Evolutionary conservation across 2,888 invertebrate species (phyloP), one percentile per base, ranked within the genome.

Genomic region (Melieria picta): DNA sequence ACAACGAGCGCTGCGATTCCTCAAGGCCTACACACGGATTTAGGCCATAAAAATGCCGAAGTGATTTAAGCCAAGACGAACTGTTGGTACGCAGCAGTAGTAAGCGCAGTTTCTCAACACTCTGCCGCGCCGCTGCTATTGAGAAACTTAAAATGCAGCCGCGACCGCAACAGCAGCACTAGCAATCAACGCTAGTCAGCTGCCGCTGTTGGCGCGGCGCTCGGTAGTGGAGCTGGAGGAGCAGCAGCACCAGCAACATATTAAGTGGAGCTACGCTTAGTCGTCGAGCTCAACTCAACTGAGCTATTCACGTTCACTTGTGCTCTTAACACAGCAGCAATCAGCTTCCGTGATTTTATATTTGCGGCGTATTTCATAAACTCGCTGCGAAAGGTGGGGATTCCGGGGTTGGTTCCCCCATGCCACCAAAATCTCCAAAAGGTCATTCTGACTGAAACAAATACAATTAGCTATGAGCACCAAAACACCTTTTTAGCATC

Each of bases 21-120:
- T 77, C 78, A 78, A 78, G 78, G 78, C 78, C 78, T 78, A 77
- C 73, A 75, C 52, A 77, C 73, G 75, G 75, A 78, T 77, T 78
- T 78, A 78, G 78, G 78, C 78, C 78, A 78, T 72, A 70, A 77
- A 74, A 77, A 76, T 75, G 76, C 75, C 75, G 60, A 77, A 77
- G 76, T 76, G 74, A 76, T 77, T 75, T 72, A 76, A 77, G 72
- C 73, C 76, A 77, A 75, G 67, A 67, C 69, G 11, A 42, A 10
- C 46, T 16, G 10, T 30, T 48, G 13, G 58, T 66, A 58, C 9
- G 46, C 50, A 42, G 46, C 9, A 30, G 13, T 47, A 45, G 52
- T 46, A 46, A 61, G 55, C 55, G 30, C 50, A 62, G 61, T 68
- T 68, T 61, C 62, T 68, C 55, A 68, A 64, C 64, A 57, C 57